phyloP scores from a whole-genome alignment of 2,888 invertebrate species.

The Gortyna flavago region DNA sequence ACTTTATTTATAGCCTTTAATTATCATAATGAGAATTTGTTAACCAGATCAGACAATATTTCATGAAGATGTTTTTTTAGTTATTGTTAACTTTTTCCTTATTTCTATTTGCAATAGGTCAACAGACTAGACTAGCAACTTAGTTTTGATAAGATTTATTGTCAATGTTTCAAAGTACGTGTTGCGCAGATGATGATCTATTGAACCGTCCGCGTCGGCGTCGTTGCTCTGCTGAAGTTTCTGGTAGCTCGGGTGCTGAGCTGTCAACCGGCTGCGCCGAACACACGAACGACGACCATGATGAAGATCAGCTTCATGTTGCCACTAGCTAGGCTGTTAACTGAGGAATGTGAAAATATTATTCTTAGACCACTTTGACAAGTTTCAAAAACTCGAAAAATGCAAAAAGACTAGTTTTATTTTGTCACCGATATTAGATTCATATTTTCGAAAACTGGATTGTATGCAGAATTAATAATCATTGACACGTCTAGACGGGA shows the following conservation, averaged over 20 bases:
- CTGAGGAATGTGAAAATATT: not conserved
- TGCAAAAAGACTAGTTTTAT: not conserved
- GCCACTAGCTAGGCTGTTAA: not conserved
- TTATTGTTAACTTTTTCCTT: not conserved
- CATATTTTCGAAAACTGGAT: not conserved
- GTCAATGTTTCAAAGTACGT: no score
- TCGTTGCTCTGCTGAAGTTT: not conserved
- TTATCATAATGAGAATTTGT: not conserved
- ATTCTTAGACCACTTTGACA: not conserved
- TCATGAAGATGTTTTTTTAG: not conserved
- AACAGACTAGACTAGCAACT: no score
- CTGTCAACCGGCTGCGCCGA: not conserved
- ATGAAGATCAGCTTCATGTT: constrained; percentile 23
- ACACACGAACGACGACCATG: not conserved
- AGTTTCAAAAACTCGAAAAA: not conserved
- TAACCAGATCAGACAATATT: not conserved
- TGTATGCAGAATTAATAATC: not conserved
- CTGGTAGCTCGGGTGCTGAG: not conserved
- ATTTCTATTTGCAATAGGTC: not conserved
- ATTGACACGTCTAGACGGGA: not conserved
- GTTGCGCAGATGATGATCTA: no score
- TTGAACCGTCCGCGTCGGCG: no score
- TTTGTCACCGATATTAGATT: not conserved
- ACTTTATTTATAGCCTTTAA: constrained; percentile 18
- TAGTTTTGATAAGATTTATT: no score